phyloP scores from a whole-genome alignment of 2,797 vertebrate genomes.

The Echiichthys vipera region DNA sequence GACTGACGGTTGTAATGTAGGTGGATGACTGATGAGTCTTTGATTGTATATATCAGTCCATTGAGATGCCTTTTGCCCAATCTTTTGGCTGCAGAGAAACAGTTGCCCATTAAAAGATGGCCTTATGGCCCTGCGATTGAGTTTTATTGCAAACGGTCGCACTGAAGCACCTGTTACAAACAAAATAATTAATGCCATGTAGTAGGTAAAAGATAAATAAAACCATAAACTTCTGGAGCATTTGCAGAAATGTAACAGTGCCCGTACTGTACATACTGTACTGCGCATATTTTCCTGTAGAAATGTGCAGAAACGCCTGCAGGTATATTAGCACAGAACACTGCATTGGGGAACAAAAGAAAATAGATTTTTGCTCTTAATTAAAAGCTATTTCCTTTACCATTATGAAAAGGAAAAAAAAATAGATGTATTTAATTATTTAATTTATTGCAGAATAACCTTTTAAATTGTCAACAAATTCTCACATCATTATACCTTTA shows the following conservation, averaged over 20 bases:
- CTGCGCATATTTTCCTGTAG: slow-evolving; percentile 18
- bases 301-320: slow-evolving; percentile 36
- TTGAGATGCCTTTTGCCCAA: neutral
- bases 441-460: too few relatives aligned
- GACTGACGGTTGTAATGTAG: neutral
- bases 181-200: neutral
- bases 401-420: neutral
- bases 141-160: neutral
- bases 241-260: neutral
- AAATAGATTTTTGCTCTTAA: slow-evolving; percentile 34
- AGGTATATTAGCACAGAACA: slow-evolving; percentile 47
- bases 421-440: too few relatives aligned
- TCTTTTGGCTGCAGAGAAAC: neutral
- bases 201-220: neutral
- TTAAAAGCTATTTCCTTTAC: slow-evolving; percentile 13
- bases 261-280: too few relatives aligned
- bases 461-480: too few relatives aligned
- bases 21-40: neutral
- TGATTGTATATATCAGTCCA: neutral
- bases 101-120: slow-evolving; percentile 3
- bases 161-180: neutral
- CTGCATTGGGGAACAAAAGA: slow-evolving; percentile 11
- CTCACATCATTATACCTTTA: neutral
- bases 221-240: neutral
- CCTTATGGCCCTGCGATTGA: neutral